Conservation (phyloP, 2,888 invertebrate species). For the Drosophila percnosoma region DNA sequence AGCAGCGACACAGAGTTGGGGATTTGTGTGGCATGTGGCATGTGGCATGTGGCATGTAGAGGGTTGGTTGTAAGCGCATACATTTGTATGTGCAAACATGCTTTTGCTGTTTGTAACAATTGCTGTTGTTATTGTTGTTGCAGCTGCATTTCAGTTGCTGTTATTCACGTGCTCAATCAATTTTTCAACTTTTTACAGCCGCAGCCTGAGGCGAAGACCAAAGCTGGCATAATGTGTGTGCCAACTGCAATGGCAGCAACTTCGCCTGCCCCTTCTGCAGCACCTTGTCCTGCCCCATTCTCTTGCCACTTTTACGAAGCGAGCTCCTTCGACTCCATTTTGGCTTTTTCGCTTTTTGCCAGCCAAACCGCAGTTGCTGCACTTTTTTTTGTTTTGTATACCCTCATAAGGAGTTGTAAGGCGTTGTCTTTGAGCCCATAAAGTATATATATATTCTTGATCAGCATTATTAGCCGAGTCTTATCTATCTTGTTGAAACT, state of each 20-base stretch:
- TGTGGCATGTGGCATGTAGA: slow-evolving; percentile 5
- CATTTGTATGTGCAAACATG: slow-evolving; percentile 74
- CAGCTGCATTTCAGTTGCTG: slow-evolving; percentile 67
- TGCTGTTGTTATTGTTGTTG: slow-evolving; percentile 7
- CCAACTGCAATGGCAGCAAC: slow-evolving; percentile 13
- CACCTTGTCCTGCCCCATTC: slow-evolving; percentile 2
- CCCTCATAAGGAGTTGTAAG: neutral
- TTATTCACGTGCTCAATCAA: slow-evolving; percentile 80
- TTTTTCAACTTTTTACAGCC: slow-evolving; percentile 73
- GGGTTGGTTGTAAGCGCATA: slow-evolving; percentile 59
- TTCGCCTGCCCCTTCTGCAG: neutral
- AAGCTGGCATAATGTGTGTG: slow-evolving; percentile 31
- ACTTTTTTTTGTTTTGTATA: slow-evolving; percentile 1
- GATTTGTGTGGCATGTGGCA: slow-evolving; percentile 17
- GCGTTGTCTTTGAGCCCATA: neutral
- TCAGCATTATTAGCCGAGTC: neutral
- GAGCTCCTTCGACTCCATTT: slow-evolving; percentile 8
- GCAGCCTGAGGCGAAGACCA: slow-evolving; percentile 36
- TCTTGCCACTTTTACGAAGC: neutral
- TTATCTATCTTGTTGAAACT: neutral
- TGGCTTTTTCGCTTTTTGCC: slow-evolving; percentile 28
- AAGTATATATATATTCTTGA: neutral
- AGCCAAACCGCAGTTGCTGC: slow-evolving; percentile 32
- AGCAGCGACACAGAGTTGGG: slow-evolving; percentile 8
- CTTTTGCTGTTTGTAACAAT: slow-evolving; percentile 41